phyloP scores from a whole-genome alignment of 2,888 invertebrate species.

The Pyrrhosoma nymphula region DNA sequence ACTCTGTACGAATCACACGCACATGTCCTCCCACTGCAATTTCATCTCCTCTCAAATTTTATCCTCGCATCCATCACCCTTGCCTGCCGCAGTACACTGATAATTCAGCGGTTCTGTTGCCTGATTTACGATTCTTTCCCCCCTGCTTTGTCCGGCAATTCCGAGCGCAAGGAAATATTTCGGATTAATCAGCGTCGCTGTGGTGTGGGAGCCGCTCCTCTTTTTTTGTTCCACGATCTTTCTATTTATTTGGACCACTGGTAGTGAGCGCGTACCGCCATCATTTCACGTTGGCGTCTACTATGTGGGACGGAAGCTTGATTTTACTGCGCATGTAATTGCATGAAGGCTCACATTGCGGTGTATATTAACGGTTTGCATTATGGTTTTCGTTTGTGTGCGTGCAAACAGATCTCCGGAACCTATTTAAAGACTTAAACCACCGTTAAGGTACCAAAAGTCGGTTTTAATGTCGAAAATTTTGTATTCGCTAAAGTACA shows the following conservation, averaged over 20 bases:
- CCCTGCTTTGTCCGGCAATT: constrained; percentile 18
- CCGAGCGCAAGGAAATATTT: constrained; percentile 14
- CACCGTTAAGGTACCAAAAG: neutral
- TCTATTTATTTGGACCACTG: neutral
- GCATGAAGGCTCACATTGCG: neutral
- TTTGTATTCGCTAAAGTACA: neutral
- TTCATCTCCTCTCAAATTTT: constrained; percentile 1
- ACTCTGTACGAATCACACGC: neutral
- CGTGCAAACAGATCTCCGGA: neutral
- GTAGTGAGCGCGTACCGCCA: neutral
- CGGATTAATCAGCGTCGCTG: constrained; percentile 11
- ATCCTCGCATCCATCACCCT: constrained; percentile 25
- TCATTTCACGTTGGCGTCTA: neutral
- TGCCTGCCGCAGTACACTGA: neutral
- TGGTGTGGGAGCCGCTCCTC: neutral
- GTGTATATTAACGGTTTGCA: neutral
- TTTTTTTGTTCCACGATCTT: neutral
- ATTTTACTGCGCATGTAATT: neutral
- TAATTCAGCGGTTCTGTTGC: constrained; percentile 12
- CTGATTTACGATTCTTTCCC: neutral
- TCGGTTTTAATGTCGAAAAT: neutral
- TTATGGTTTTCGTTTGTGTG: neutral
- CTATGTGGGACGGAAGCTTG: neutral
- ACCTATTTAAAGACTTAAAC: neutral
- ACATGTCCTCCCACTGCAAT: neutral